phyloP scores from a whole-genome alignment of 2,797 vertebrate genomes.

The Steatocranus sp. region DNA sequence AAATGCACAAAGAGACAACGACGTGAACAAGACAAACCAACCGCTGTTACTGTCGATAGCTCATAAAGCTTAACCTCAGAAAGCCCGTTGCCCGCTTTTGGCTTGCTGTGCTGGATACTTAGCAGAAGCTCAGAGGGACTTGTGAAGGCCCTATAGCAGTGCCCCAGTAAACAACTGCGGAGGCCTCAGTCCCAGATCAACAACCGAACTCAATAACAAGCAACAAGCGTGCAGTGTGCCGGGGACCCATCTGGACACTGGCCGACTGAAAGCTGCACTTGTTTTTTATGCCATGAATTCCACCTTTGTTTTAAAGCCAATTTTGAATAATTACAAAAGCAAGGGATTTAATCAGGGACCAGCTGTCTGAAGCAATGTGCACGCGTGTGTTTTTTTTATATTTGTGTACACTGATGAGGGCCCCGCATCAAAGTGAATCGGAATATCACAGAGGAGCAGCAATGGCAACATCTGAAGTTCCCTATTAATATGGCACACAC shows the following conservation, averaged over 20 bases:
- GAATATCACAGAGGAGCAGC: constrained; percentile 56
- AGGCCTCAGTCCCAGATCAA: constrained; percentile 44
- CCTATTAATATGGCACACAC: constrained; percentile 15
- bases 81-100: constrained; percentile 3
- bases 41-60: constrained; percentile 3
- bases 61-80: constrained; percentile 42
- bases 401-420: constrained; percentile 42
- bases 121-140: constrained; percentile 41
- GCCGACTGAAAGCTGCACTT: constrained; percentile 49
- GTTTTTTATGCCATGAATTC: constrained; percentile 50
- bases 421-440: constrained; percentile 65
- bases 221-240: constrained; percentile 50
- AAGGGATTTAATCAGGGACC: constrained; percentile 67
- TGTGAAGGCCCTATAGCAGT: constrained; percentile 17
- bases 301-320: constrained; percentile 70
- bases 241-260: constrained; percentile 64
- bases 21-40: background rate
- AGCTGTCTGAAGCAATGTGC: constrained; percentile 57
- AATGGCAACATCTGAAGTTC: constrained; percentile 50
- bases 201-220: constrained; percentile 48
- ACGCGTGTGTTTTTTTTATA: constrained; percentile 21
- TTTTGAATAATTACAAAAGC: constrained; percentile 72
- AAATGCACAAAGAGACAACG: background rate
- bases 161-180: constrained; percentile 44
- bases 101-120: constrained; percentile 7